A percentile compares a stretch with the other conserved stretches of the same genome.
These are phyloP conservation scores for Anthophora plumipes DNA, from an alignment of 2,888 invertebrate species.

Conservation along the genomic window DNA sequence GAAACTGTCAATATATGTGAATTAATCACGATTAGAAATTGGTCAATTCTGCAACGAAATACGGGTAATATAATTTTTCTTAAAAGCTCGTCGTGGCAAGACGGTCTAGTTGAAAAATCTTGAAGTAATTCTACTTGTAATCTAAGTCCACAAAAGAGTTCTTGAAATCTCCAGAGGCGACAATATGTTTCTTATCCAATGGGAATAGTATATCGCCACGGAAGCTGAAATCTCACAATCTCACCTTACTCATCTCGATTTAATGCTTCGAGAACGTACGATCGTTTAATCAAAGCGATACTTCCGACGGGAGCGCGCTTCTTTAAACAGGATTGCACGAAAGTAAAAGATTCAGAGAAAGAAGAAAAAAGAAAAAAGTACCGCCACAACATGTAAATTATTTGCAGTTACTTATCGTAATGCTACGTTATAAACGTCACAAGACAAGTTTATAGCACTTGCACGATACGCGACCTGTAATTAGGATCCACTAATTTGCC, in stretches of 20 bases:
- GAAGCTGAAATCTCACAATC: constrained; percentile 4
- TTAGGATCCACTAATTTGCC: constrained; percentile 57
- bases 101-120: neutral
- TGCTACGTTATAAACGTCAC: constrained; percentile 13
- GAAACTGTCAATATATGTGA: too few relatives aligned
- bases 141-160: neutral
- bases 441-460: constrained; percentile 10
- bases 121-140: constrained; percentile 3
- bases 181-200: constrained; percentile 14
- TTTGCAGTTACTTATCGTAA: neutral
- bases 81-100: neutral
- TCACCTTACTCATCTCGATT: neutral
- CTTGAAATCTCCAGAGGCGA: constrained; percentile 2
- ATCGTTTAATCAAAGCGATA: neutral
- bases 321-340: neutral
- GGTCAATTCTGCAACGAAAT: neutral
- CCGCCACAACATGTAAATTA: neutral
- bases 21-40: too few relatives aligned
- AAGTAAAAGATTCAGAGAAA: neutral
- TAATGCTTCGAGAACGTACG: neutral
- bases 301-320: neutral
- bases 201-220: constrained; percentile 13
- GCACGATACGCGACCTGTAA: constrained; percentile 27
- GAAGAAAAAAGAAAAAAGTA: neutral
- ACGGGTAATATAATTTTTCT: constrained; percentile 4